A percentile compares a stretch with the other conserved stretches of the same genome.
phyloP scores from a whole-genome alignment of 2,797 vertebrate genomes.

The Enteromius trimaculatus region DNA sequence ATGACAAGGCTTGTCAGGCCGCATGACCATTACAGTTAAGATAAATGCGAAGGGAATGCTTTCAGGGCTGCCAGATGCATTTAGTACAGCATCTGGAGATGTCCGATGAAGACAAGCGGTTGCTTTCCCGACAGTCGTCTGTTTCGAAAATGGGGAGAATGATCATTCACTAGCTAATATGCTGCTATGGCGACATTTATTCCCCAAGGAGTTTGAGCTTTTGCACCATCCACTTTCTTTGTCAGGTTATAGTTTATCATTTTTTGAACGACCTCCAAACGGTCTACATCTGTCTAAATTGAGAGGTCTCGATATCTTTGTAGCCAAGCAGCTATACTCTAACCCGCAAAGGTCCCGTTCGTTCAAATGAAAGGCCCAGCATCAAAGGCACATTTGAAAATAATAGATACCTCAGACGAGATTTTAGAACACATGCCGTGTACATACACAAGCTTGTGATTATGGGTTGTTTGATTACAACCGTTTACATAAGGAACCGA shows the following conservation, averaged over 20 bases:
- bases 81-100: slow-evolving; percentile 70
- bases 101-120: slow-evolving; percentile 71
- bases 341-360: slow-evolving; percentile 57
- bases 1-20: slow-evolving; percentile 75
- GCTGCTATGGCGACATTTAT: slow-evolving; percentile 63
- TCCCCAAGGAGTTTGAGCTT: slow-evolving; percentile 65
- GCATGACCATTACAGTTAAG: slow-evolving; percentile 72
- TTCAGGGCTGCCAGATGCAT: slow-evolving; percentile 70
- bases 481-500: slow-evolving; percentile 63
- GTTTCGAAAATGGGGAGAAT: slow-evolving; percentile 70
- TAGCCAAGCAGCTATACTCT: slow-evolving; percentile 54
- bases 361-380: slow-evolving; percentile 72
- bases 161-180: slow-evolving; percentile 72
- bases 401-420: slow-evolving; percentile 62
- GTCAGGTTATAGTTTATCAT: slow-evolving; percentile 13
- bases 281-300: slow-evolving; percentile 36
- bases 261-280: not conserved
- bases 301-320: slow-evolving; percentile 40
- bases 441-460: slow-evolving; percentile 67
- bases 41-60: slow-evolving; percentile 74
- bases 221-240: slow-evolving; percentile 22
- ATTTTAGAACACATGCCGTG: slow-evolving; percentile 66
- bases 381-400: slow-evolving; percentile 66
- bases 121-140: slow-evolving; percentile 68
- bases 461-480: slow-evolving; percentile 69